Evolutionary conservation across 2,888 invertebrate genomes (phyloP).

Genomic region (Vanessa cardui): DNA sequence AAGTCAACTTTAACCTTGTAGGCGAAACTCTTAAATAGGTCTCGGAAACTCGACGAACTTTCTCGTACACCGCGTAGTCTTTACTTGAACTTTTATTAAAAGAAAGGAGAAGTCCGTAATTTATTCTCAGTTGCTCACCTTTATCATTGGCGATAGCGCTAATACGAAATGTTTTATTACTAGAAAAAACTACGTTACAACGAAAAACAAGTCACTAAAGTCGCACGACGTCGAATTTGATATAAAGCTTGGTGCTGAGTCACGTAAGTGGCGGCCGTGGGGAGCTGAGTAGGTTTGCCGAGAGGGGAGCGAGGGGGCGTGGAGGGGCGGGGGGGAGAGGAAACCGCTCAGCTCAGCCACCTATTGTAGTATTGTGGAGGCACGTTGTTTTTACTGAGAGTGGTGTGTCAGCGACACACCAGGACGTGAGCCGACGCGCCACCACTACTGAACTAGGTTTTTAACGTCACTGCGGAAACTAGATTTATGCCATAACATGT

Average conservation of each 20-base stretch:
- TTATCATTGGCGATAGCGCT: conserved; percentile 61
- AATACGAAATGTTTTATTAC: conserved; percentile 65
- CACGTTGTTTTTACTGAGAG: conserved; percentile 75
- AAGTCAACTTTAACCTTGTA: conserved; percentile 41
- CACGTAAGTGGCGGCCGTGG: conserved; percentile 64
- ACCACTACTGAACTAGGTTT: conserved; percentile 55
- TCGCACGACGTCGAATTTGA: conserved; percentile 73
- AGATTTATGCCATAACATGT: conserved; percentile 56
- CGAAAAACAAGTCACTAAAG: conserved; percentile 72
- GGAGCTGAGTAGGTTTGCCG: conserved; percentile 43
- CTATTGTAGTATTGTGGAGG: conserved; percentile 76
- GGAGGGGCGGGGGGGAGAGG: conserved; percentile 49
- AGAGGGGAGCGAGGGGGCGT: conserved; percentile 38
- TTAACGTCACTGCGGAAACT: conserved; percentile 54
- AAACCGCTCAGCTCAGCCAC: conserved; percentile 71
- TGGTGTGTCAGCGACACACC: conserved; percentile 67
- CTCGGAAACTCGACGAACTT: conserved; percentile 50
- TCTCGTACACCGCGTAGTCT: conserved; percentile 46
- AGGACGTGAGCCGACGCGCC: conserved; percentile 56
- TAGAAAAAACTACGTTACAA: conserved; percentile 60
- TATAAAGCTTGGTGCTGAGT: conserved; percentile 73
- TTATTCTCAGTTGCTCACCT: conserved; percentile 53
- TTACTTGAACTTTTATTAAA: conserved; percentile 56
- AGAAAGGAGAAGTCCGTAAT: conserved; percentile 45
- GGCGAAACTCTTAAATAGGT: conserved; percentile 49